A percentile compares a stretch with the other conserved stretches of the same genome.
Evolutionary conservation across 2,888 invertebrate genomes (phyloP).

Genomic region (Patella caerulea): DNA sequence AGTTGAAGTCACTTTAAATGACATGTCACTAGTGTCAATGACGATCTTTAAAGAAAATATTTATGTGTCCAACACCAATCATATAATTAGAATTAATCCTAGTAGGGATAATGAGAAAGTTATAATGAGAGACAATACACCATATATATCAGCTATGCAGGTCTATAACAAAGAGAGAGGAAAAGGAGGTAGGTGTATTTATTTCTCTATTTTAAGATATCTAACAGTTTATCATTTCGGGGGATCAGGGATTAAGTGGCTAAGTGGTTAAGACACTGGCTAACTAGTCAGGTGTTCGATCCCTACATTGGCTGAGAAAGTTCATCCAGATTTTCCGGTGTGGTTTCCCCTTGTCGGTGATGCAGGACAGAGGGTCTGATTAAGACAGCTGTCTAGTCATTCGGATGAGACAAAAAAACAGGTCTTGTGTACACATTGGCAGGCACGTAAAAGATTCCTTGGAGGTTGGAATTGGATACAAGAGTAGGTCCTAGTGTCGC

Average conservation of each 20-base stretch:
- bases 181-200: conserved; percentile 30
- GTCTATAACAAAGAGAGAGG: conserved; percentile 69
- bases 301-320: too few relatives aligned
- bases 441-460: too few relatives aligned
- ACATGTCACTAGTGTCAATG: conserved; percentile 76
- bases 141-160: conserved; percentile 63
- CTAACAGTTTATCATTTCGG: background rate
- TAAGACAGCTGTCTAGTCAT: too few relatives aligned
- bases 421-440: too few relatives aligned
- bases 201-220: background rate
- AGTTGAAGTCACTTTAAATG: background rate
- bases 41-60: conserved; percentile 68
- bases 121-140: conserved; percentile 77
- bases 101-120: conserved; percentile 65
- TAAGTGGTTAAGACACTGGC: background rate
- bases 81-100: conserved; percentile 78
- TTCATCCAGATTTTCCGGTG: too few relatives aligned
- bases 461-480: too few relatives aligned
- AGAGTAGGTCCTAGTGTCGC: too few relatives aligned
- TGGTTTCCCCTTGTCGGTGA: too few relatives aligned
- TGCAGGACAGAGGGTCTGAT: too few relatives aligned
- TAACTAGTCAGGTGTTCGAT: too few relatives aligned
- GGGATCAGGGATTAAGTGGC: too few relatives aligned
- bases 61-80: conserved; percentile 76
- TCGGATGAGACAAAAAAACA: too few relatives aligned